phyloP scores from a whole-genome alignment of 2,113 vertebrate species.

The Myiozetetes cayanensis region DNA sequence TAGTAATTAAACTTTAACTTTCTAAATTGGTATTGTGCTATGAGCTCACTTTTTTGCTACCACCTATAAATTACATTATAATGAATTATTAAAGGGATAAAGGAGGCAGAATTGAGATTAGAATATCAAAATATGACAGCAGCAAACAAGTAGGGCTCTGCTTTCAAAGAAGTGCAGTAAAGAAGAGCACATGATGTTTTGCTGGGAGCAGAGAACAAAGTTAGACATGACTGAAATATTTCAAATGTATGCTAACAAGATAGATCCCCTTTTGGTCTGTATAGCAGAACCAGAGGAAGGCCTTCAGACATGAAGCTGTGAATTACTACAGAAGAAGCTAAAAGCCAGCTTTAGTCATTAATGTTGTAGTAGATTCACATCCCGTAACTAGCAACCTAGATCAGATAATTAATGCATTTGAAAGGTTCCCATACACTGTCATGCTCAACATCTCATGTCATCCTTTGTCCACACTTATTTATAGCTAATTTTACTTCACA shows the following conservation, averaged over 20 bases:
- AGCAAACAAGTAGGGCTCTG: neutral
- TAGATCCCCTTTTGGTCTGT: neutral
- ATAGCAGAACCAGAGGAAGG: neutral
- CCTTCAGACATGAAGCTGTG: neutral
- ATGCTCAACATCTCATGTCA: neutral
- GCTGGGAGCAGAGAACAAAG: neutral
- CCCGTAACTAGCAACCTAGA: neutral
- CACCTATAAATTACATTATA: neutral
- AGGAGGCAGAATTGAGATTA: neutral
- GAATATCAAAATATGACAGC: slow-evolving; percentile 16
- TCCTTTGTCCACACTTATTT: neutral
- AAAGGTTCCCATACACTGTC: neutral
- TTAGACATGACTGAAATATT: neutral
- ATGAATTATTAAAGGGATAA: slow-evolving; percentile 26
- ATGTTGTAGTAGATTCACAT: neutral
- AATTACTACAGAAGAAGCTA: neutral
- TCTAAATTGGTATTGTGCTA: slow-evolving; percentile 3
- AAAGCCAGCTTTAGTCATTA: neutral
- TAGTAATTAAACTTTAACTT: slow-evolving; percentile 35
- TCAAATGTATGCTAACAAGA: neutral
- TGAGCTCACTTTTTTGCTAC: neutral
- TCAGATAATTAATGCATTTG: neutral
- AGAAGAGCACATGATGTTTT: neutral
- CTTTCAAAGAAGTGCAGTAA: neutral
- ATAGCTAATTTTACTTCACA: neutral